These are phyloP conservation scores for Melinopterus prodromus DNA, from an alignment of 2,888 invertebrate species.

Conservation along the genomic window DNA sequence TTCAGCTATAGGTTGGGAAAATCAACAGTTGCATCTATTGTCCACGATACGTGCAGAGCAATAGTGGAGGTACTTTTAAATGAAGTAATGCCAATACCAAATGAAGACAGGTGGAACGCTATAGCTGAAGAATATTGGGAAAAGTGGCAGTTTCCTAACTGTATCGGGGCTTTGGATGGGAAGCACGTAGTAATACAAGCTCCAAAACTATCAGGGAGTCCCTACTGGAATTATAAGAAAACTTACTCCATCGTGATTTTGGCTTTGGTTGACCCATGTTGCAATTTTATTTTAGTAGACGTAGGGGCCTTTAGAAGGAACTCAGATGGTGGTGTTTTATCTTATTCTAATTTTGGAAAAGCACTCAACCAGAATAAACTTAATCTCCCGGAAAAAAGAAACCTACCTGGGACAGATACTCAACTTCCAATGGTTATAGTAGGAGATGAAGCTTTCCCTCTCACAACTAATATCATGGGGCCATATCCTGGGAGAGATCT, in stretches of 20 bases:
- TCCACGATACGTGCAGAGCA: too few species aligned
- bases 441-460: slow-evolving; percentile 20
- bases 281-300: slow-evolving; percentile 37
- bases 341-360: slow-evolving; percentile 29
- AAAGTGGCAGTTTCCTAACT: slow-evolving; percentile 42
- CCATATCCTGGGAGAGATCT: slow-evolving; percentile 14
- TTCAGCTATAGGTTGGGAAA: slow-evolving; percentile 45
- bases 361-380: neutral
- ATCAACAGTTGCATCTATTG: slow-evolving; percentile 40
- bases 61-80: slow-evolving; percentile 40
- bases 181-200: slow-evolving; percentile 45
- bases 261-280: too few species aligned
- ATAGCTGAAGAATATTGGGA: slow-evolving; percentile 40
- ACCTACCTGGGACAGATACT: slow-evolving; percentile 10
- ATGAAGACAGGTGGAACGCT: slow-evolving; percentile 42
- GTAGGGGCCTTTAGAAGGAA: slow-evolving; percentile 24
- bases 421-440: slow-evolving; percentile 27
- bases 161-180: slow-evolving; percentile 43
- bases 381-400: neutral
- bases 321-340: slow-evolving; percentile 28
- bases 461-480: slow-evolving; percentile 15
- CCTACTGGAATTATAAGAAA: slow-evolving; percentile 44
- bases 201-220: slow-evolving; percentile 42
- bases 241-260: slow-evolving; percentile 43
- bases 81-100: slow-evolving; percentile 45